phyloP scores from a whole-genome alignment of 2,888 invertebrate genomes.

The Troilus luridus region DNA sequence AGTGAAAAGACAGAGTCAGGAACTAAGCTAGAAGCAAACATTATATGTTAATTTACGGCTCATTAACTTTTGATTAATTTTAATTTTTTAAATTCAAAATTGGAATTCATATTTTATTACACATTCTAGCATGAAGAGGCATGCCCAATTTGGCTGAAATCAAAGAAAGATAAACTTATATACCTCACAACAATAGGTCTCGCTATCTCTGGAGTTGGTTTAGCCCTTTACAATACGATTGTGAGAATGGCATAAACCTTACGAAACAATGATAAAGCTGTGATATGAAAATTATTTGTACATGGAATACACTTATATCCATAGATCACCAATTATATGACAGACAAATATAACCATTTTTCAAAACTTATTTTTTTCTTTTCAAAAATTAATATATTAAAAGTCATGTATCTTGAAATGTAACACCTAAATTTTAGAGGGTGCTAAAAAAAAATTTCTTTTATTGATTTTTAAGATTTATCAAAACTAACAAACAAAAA shows the following conservation, averaged over 20 bases:
- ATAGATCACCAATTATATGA: neutral
- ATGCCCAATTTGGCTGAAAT: conserved; percentile 43
- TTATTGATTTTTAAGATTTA: no score
- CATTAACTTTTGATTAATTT: neutral
- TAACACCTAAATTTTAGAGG: no score
- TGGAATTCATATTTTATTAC: neutral
- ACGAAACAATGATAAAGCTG: neutral
- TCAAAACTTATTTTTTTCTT: neutral
- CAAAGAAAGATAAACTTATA: conserved; percentile 19
- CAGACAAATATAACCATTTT: neutral
- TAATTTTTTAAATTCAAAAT: neutral
- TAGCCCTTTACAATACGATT: neutral
- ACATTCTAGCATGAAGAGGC: neutral
- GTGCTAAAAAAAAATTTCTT: no score
- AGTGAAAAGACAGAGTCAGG: no score
- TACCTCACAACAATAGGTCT: conserved; percentile 46
- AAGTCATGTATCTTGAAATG: neutral
- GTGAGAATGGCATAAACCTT: neutral
- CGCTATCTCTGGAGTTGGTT: conserved; percentile 8
- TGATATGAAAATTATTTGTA: neutral
- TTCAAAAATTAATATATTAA: neutral
- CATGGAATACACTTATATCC: neutral
- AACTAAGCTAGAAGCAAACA: neutral
- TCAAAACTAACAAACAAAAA: no score
- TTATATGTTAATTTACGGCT: neutral